Evolutionary conservation across 1,140 invertebrate genomes (phyloP).

Genomic region (Mylabris phalerata): DNA sequence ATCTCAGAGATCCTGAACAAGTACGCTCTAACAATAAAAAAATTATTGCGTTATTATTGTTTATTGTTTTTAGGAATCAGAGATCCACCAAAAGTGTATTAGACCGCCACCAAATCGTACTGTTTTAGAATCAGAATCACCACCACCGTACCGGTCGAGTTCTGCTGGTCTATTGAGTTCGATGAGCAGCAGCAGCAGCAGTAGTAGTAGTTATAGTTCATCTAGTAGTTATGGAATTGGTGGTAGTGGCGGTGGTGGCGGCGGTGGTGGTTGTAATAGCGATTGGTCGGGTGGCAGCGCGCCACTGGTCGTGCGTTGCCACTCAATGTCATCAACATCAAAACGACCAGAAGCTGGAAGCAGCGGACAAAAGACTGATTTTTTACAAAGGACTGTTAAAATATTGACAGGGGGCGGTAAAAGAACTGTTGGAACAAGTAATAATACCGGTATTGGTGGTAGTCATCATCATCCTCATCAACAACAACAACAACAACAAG

Average conservation of each 20-base stretch:
- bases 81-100: constrained; percentile 63
- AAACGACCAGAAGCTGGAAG: constrained; percentile 16
- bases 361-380: constrained; percentile 42
- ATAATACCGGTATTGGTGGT: too few relatives aligned
- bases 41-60: background rate
- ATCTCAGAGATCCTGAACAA: constrained; percentile 58
- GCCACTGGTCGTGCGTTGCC: constrained; percentile 38
- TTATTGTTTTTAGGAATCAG: constrained; percentile 50
- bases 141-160: constrained; percentile 57
- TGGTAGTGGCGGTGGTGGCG: constrained; percentile 1
- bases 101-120: constrained; percentile 65
- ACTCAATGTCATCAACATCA: constrained; percentile 38
- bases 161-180: constrained; percentile 45
- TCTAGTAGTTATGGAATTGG: constrained; percentile 2
- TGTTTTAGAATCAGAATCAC: constrained; percentile 59
- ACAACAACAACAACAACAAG: constrained; percentile 6
- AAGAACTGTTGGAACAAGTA: constrained; percentile 5
- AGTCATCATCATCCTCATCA: background rate
- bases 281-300: constrained; percentile 27
- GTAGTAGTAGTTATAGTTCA: constrained; percentile 17
- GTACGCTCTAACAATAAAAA: constrained; percentile 34
- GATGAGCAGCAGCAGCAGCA: constrained; percentile 23
- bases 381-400: constrained; percentile 43
- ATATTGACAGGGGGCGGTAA: constrained; percentile 41
- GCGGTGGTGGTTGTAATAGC: constrained; percentile 10